phyloP scores from a whole-genome alignment of 2,113 vertebrate species.

The Saguinus imperator region DNA sequence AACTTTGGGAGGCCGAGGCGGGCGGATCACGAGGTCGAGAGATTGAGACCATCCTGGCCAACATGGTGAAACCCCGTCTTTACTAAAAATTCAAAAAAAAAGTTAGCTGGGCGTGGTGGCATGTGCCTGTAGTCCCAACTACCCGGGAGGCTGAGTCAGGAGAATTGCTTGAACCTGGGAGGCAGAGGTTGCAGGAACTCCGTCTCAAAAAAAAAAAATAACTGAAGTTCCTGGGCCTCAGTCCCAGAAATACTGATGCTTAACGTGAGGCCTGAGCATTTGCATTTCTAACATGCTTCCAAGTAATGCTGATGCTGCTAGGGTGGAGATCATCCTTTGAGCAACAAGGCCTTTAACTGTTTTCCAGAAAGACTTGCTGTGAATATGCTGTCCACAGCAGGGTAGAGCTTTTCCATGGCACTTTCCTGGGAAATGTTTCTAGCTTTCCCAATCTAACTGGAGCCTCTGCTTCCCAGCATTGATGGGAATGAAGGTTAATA shows the following conservation, averaged over 20 bases:
- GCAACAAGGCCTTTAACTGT: background rate
- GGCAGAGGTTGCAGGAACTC: no score
- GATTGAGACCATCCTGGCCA: no score
- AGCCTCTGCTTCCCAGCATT: background rate
- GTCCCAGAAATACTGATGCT: background rate
- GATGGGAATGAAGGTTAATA: background rate
- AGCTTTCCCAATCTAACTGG: background rate
- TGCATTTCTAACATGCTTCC: background rate
- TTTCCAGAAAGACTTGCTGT: background rate
- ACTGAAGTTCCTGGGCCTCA: background rate
- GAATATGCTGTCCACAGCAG: background rate
- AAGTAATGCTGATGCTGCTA: background rate
- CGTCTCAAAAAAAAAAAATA: no score
- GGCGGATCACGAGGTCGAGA: no score
- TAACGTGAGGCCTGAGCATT: background rate
- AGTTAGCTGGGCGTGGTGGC: no score
- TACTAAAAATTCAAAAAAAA: no score
- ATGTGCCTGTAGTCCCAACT: no score
- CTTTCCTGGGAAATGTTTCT: background rate
- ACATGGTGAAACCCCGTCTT: no score
- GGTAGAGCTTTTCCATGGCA: background rate
- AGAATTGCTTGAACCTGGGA: no score
- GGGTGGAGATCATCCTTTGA: background rate
- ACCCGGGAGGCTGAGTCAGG: no score
- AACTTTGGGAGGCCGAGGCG: no score